Percentiles rank a stretch among this genome's conserved stretches.
These are phyloP conservation scores for Prolemur simus DNA, from an alignment of 2,113 vertebrate species.

Conservation along the genomic window DNA sequence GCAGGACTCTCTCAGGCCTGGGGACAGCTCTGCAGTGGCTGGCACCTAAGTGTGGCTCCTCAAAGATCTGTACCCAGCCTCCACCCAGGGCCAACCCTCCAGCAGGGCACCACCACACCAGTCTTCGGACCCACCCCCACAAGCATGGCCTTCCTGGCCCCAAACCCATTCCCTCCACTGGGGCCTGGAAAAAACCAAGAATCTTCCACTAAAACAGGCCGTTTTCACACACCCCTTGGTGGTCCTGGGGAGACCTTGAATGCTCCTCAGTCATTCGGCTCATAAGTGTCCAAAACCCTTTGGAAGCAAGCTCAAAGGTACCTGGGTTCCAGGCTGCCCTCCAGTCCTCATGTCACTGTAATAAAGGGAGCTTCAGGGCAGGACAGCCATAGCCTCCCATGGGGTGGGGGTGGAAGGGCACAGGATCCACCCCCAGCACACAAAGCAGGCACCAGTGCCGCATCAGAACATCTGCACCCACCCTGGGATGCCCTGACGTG, in stretches of 20 bases:
- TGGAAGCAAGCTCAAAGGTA: neutral
- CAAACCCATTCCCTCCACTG: neutral
- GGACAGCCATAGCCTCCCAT: neutral
- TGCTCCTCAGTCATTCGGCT: neutral
- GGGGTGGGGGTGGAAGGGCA: too few relatives aligned
- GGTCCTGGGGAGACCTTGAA: too few relatives aligned
- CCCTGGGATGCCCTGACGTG: fast-evolving
- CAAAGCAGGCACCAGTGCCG: neutral
- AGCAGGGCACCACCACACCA: neutral
- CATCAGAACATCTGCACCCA: neutral
- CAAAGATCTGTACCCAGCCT: neutral
- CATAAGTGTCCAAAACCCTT: fast-evolving
- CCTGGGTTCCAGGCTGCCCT: neutral
- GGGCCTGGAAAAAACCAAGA: neutral
- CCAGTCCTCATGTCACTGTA: fast-evolving
- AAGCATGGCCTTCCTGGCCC: neutral
- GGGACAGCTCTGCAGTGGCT: neutral
- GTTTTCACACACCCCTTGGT: neutral
- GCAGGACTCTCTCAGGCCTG: too few relatives aligned
- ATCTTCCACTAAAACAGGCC: neutral
- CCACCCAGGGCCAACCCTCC: too few relatives aligned
- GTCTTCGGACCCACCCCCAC: neutral
- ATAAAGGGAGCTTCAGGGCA: neutral
- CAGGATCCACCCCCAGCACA: neutral
- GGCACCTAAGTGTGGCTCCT: neutral